Conservation (phyloP, 1,140 invertebrate genomes). For the Drosophila ironensis region DNA sequence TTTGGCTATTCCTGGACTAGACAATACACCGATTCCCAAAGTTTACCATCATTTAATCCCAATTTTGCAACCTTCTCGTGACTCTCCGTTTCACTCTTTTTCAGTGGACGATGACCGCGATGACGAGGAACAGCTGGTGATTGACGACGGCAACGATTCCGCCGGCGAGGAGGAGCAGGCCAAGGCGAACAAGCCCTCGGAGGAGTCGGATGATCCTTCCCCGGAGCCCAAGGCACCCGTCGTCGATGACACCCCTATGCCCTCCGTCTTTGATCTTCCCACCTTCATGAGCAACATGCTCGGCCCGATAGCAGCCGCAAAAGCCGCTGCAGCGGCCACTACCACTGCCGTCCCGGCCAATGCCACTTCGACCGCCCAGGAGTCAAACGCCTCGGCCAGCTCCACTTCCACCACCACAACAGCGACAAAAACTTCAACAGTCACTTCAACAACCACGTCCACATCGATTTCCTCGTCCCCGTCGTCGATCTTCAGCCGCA, state of each 20-base stretch:
- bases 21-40: too few species aligned
- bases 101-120: constrained; percentile 72
- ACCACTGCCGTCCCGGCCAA: constrained; percentile 7
- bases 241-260: constrained; percentile 30
- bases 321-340: background rate
- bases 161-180: constrained; percentile 31
- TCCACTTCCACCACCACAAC: too few species aligned
- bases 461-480: too few species aligned
- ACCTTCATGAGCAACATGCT: constrained; percentile 67
- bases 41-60: too few species aligned
- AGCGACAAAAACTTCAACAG: too few species aligned
- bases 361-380: constrained; percentile 24
- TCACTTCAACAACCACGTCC: too few species aligned
- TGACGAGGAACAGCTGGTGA: constrained; percentile 73
- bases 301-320: background rate
- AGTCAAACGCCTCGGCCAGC: too few species aligned
- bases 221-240: constrained; percentile 12
- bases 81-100: constrained; percentile 1
- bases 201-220: background rate
- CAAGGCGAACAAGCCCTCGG: background rate
- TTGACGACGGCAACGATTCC: constrained; percentile 69
- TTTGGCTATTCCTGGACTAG: too few species aligned
- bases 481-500: constrained; percentile 18
- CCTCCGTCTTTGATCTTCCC: constrained; percentile 64
- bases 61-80: too few species aligned